Conservation (phyloP, 2,888 invertebrate species). For the Drosophila ezoana region DNA sequence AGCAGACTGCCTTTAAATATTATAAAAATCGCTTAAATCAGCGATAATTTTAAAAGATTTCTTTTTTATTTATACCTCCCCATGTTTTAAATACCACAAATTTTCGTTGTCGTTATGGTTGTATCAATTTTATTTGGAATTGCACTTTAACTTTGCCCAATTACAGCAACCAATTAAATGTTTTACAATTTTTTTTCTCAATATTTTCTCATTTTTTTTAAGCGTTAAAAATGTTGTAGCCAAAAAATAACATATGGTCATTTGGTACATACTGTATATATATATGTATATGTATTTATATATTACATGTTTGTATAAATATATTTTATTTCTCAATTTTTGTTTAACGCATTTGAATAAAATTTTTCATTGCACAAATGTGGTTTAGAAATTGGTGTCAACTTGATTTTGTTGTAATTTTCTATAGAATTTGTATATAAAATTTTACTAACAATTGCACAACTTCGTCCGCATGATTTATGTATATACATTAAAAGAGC, state of each 20-base stretch:
- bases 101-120: slow-evolving; percentile 55
- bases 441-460: slow-evolving; percentile 78
- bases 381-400: slow-evolving; percentile 36
- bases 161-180: slow-evolving; percentile 66
- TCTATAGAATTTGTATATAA: slow-evolving; percentile 44
- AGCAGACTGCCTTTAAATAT: no score
- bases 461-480: slow-evolving; percentile 72
- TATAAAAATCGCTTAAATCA: no score
- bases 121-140: slow-evolving; percentile 75
- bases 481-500: slow-evolving; percentile 61
- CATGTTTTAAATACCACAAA: slow-evolving; percentile 1
- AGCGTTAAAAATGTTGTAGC: slow-evolving; percentile 63
- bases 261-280: slow-evolving; percentile 34
- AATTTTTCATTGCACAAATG: slow-evolving; percentile 62
- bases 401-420: slow-evolving; percentile 45
- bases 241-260: slow-evolving; percentile 62
- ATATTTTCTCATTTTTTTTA: slow-evolving; percentile 50
- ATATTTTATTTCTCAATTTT: slow-evolving; percentile 41
- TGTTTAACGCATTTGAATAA: slow-evolving; percentile 48
- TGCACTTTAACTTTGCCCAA: slow-evolving; percentile 71
- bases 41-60: no score
- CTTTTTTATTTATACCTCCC: no score
- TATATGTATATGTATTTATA: slow-evolving; percentile 33
- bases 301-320: slow-evolving; percentile 51
- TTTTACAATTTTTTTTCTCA: slow-evolving; percentile 71